Conservation (phyloP, 35 echinoderm and acorn worm genomes). For the Nesometra sesokonis region DNA sequence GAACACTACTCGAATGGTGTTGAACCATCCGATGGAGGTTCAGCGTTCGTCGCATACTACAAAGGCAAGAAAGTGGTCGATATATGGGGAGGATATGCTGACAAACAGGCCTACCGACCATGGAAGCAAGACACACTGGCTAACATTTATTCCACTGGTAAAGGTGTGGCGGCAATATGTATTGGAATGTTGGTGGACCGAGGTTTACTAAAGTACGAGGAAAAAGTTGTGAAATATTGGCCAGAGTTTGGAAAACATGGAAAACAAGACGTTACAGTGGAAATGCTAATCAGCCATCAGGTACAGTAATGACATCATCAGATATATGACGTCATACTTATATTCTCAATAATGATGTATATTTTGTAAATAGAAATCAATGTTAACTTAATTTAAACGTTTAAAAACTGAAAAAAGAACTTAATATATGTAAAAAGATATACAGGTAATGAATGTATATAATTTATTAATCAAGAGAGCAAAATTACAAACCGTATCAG, state of each 20-base stretch:
- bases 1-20: slow-evolving; percentile 43
- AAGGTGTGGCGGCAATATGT: slow-evolving; percentile 37
- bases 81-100: slow-evolving; percentile 76
- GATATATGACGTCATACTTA: too few species aligned
- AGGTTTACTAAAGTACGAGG: slow-evolving; percentile 13
- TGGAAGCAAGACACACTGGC: slow-evolving; percentile 65
- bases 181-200: slow-evolving; percentile 29
- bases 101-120: slow-evolving; percentile 13
- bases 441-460: too few species aligned
- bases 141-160: slow-evolving; percentile 39
- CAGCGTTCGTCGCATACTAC: slow-evolving; percentile 58
- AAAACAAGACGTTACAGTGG: slow-evolving; percentile 66
- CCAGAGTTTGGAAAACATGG: slow-evolving; percentile 75
- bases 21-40: slow-evolving; percentile 42
- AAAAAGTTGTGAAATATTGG: slow-evolving; percentile 57
- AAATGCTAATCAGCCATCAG: slow-evolving; percentile 59
- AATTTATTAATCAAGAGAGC: too few species aligned
- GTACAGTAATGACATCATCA: too few species aligned
- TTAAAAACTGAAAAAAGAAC: too few species aligned
- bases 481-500: too few species aligned
- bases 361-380: too few species aligned
- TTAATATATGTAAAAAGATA: too few species aligned
- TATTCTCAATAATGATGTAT: too few species aligned
- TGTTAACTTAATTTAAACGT: too few species aligned
- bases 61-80: slow-evolving; percentile 63